Evolutionary conservation across 2,797 vertebrate species (phyloP).

Genomic region (Pogoniulus pusillus): DNA sequence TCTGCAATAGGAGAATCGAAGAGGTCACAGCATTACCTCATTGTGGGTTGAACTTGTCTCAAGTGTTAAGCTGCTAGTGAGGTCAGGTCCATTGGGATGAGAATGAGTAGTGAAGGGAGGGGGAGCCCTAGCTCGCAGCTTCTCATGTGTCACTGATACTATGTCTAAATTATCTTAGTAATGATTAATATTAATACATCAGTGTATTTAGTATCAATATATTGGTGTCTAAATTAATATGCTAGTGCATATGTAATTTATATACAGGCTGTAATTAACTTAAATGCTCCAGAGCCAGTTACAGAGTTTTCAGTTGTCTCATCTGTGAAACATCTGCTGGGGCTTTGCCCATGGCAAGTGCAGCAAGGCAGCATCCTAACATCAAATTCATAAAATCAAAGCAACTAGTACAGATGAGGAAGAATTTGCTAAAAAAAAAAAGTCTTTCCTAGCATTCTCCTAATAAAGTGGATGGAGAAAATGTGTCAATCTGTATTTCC

Average conservation of each 20-base stretch:
- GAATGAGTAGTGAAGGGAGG: neutral
- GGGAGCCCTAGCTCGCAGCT: neutral
- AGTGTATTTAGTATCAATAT: neutral
- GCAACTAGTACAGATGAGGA: neutral
- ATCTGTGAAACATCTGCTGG: neutral
- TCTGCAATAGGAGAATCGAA: neutral
- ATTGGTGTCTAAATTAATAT: neutral
- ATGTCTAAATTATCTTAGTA: neutral
- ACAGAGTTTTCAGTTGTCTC: neutral
- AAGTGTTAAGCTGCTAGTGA: neutral
- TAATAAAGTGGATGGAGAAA: neutral
- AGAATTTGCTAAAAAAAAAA: neutral
- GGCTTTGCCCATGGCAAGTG: neutral
- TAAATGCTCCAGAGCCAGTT: neutral
- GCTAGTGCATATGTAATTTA: neutral
- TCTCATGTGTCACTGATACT: neutral
- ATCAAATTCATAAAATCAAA: neutral
- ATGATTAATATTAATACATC: neutral
- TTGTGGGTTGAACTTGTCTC: neutral
- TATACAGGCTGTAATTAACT: neutral
- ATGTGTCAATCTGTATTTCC: neutral
- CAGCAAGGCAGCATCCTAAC: neutral
- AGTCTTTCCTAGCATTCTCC: neutral
- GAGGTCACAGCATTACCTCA: neutral
- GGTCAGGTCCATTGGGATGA: neutral